Evolutionary conservation across 1,140 invertebrate species (phyloP), one percentile per base, ranked within the genome.

Genomic region (Nymphalis io): DNA sequence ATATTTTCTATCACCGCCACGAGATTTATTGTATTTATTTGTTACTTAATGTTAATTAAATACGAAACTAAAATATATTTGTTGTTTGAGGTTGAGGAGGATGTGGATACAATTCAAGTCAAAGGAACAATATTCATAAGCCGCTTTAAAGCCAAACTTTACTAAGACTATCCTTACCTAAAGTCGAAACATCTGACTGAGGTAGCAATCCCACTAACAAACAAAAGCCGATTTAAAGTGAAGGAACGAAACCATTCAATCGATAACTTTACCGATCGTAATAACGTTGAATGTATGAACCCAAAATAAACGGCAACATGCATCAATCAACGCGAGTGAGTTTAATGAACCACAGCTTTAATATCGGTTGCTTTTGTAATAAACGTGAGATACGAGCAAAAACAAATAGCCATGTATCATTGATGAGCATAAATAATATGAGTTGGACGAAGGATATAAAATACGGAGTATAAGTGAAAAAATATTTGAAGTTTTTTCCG

Each of bases 281-380:
- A 68, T 65, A 38, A 65, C 62, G 20, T 59, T 68, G 66, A 69
- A 63, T 69, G 59, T 55, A 53, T 71, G 40, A 60, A 38, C 63
- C 65, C 57, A 75, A 75, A 75, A 75, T 75, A 75, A 75, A 65
- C 73, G 51, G 59, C 57, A 69, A 46, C 67, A 71, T 51, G 72
- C 74, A 76, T 76, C 74, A 76, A 76, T 76, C 74, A 76, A 71
- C 65, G 40, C 60, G 68, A 64, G 65, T 58, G 63, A 44, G 60
- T 65, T 65, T 76, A 76, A 76, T 76, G 68, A 69, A 70, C 74
- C 72, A 33, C 68, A 48, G 57, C 44, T 68, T 75, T 66, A 74
- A 73, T 70, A 74, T 70, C 63, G 40, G 69, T 60, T 67, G 69
- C 69, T 46, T 66, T 71, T 66, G 63, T 71, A 71, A 71, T 71